These are phyloP conservation scores for Apamea epomidion DNA, from an alignment of 2,888 invertebrate genomes.

Conservation along the genomic window DNA sequence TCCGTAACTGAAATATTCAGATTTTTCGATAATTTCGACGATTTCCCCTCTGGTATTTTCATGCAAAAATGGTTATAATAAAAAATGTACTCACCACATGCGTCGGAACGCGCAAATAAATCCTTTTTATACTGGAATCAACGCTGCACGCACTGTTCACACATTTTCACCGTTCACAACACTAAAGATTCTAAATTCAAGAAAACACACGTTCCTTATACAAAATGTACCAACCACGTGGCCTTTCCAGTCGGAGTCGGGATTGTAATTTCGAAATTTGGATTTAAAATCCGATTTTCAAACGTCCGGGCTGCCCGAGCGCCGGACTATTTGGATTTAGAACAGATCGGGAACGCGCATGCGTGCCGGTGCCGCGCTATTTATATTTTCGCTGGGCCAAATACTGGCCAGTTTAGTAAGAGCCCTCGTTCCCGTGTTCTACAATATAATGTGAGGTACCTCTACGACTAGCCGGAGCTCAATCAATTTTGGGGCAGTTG, in stretches of 20 bases:
- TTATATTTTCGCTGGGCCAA: slow-evolving; percentile 84
- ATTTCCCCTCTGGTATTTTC: background rate
- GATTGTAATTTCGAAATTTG: slow-evolving; percentile 72
- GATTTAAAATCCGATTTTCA: slow-evolving; percentile 73
- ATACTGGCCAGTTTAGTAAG: slow-evolving; percentile 69
- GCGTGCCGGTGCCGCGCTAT: slow-evolving; percentile 78
- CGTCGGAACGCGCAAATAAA: slow-evolving; percentile 74
- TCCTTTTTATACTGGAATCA: slow-evolving; percentile 72
- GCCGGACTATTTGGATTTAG: slow-evolving; percentile 85
- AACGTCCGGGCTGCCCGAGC: slow-evolving; percentile 83
- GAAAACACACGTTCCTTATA: slow-evolving; percentile 62
- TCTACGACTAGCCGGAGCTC: slow-evolving; percentile 68
- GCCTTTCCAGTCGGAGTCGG: slow-evolving; percentile 87
- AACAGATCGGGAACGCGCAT: slow-evolving; percentile 78
- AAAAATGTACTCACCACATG: slow-evolving; percentile 75
- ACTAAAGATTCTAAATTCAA: slow-evolving; percentile 65
- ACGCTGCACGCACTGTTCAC: slow-evolving; percentile 85
- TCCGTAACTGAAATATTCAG: slow-evolving; percentile 1
- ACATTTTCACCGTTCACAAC: slow-evolving; percentile 83
- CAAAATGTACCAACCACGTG: slow-evolving; percentile 68
- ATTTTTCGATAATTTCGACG: background rate
- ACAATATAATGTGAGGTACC: slow-evolving; percentile 43
- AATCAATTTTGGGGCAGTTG: slow-evolving; percentile 56
- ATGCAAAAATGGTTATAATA: slow-evolving; percentile 41
- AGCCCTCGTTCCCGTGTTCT: slow-evolving; percentile 59